Conservation (phyloP, 2,888 invertebrate genomes). For the Busseola fusca region DNA sequence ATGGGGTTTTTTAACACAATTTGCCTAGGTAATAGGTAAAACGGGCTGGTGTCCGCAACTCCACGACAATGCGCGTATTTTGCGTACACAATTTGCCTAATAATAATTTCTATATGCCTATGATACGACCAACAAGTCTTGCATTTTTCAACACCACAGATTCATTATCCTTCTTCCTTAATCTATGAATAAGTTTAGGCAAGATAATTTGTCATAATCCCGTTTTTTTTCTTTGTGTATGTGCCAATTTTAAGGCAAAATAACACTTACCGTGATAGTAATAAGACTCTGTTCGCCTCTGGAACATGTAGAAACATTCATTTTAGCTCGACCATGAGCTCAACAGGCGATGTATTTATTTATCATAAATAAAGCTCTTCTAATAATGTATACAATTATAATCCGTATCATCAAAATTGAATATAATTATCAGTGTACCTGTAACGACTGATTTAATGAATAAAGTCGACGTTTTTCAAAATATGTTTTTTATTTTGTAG, state of each 20-base stretch:
- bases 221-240: not conserved
- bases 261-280: accelerated
- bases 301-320: not conserved
- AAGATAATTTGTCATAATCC: not conserved
- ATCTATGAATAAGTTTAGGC: not conserved
- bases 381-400: slow-evolving; percentile 6
- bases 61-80: no score
- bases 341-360: not conserved
- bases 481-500: not conserved
- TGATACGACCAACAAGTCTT: slow-evolving; percentile 1
- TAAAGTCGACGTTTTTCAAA: slow-evolving; percentile 51
- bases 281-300: not conserved
- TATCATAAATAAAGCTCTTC: slow-evolving; percentile 35
- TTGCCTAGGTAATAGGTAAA: no score
- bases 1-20: not conserved
- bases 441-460: slow-evolving; percentile 67
- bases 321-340: not conserved
- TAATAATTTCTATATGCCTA: not conserved
- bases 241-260: not conserved
- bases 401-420: slow-evolving; percentile 24
- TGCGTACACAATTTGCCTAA: not conserved
- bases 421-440: slow-evolving; percentile 15
- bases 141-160: slow-evolving; percentile 10
- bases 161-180: not conserved
- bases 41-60: no score